A percentile compares a stretch with the other conserved stretches of the same genome.
phyloP scores from a whole-genome alignment of 30 jellyfish, hydroid and myxozoan species.

The Aurelia sp. region DNA sequence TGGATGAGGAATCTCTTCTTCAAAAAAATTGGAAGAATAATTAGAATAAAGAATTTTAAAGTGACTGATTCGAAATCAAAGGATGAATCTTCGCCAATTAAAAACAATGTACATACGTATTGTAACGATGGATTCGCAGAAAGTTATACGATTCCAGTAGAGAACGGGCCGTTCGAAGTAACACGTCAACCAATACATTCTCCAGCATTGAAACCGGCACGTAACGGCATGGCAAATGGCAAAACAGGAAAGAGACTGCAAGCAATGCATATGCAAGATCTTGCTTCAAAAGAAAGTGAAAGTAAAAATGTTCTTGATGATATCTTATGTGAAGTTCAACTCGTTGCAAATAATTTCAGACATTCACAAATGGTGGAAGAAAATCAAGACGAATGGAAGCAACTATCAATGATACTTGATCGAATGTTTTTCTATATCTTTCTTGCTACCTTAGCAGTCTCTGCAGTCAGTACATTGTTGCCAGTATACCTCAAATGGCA shows the following conservation, averaged over 20 bases:
- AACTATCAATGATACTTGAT: slow-evolving; percentile 78
- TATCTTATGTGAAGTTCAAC: slow-evolving; percentile 73
- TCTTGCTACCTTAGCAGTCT: slow-evolving; percentile 49
- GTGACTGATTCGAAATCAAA: slow-evolving; percentile 7
- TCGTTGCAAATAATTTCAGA: slow-evolving; percentile 57
- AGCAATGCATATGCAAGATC: slow-evolving; percentile 17
- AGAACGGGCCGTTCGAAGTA: slow-evolving; percentile 21
- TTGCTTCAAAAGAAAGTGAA: slow-evolving; percentile 26
- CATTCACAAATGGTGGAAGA: slow-evolving; percentile 68
- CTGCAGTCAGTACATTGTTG: slow-evolving; percentile 69
- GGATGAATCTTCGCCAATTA: neutral
- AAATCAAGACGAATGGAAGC: slow-evolving; percentile 89
- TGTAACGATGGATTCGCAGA: slow-evolving; percentile 73
- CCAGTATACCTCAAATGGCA: slow-evolving; percentile 82
- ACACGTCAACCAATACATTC: slow-evolving; percentile 12
- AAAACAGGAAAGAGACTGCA: slow-evolving; percentile 4
- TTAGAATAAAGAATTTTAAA: slow-evolving; percentile 45
- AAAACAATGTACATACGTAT: slow-evolving; percentile 19
- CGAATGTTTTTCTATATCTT: slow-evolving; percentile 91
- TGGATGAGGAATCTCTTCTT: slow-evolving; percentile 81
- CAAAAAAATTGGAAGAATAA: slow-evolving; percentile 40
- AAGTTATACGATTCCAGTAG: slow-evolving; percentile 64
- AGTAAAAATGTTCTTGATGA: slow-evolving; percentile 52
- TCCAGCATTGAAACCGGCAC: slow-evolving; percentile 38
- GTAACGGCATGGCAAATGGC: slow-evolving; percentile 55